Evolutionary conservation across 2,113 vertebrate genomes (phyloP), one percentile per base, ranked within the genome.

Genomic region (Sapayoa aenigma): DNA sequence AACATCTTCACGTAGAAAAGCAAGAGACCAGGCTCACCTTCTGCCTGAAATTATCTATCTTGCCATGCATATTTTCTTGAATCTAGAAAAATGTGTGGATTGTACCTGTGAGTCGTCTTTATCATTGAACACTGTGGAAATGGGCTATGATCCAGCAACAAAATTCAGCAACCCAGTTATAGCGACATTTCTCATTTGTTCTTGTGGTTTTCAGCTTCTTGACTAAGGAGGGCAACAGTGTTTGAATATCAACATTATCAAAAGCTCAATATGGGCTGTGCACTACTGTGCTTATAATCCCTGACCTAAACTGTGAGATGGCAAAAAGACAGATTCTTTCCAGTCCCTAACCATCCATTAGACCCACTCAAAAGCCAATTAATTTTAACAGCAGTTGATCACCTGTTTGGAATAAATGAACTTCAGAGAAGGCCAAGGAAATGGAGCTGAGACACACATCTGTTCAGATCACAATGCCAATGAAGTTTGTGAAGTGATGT

Each of bases 351-450:
- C 39, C 35, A 59, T 82, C 58, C 31, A 19, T 50, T 90, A 93
- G 59, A 25, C 31, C 85, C 37, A 66, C 39, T 90, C 55, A 85
- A 92, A 44, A 47, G 22, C 56, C 91, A 58, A 69, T 92, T 85
- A 88, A 86, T 95, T 96, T 90, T 87, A 94, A 59, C 55, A 94
- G 65, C 2, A 25, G 73, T 67, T 94, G 39, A 80, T 84, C 89
- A 87, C 82, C 90, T 97, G 85, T 83, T 72, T 75, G 35, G 74
- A 95, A 80, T 95, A 94, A 91, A 12, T 24, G 49, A 89, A 88
- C 66, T 90, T 94, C 55, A 87, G 65, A 86, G 94, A 93, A 97
- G 74, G 62, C 81, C 79, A 93, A 89, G 67, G 92, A 95, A 93
- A 91, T 44, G 74, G 53, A 94, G 44, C 42, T 84, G 65, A 73